These are phyloP conservation scores for Aricia agestis DNA, from an alignment of 1,140 invertebrate genomes.

Conservation along the genomic window DNA sequence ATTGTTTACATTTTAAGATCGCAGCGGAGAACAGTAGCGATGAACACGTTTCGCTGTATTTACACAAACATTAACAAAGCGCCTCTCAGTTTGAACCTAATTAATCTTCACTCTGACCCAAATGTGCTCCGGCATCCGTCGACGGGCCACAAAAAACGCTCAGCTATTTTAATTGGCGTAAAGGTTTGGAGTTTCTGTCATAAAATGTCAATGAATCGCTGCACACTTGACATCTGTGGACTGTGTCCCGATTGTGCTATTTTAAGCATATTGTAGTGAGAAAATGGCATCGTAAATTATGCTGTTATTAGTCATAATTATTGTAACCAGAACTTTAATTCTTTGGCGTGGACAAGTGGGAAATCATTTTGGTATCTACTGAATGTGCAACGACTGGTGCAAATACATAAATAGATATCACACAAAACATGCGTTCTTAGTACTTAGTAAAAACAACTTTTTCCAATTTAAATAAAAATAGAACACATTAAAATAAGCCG, in stretches of 20 bases:
- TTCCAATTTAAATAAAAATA: not conserved
- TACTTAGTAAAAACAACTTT: not conserved
- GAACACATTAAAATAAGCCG: not conserved
- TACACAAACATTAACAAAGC: constrained; percentile 54
- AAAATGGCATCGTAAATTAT: not conserved
- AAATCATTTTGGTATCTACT: too few relatives aligned
- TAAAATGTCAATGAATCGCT: constrained; percentile 57
- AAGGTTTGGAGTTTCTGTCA: constrained; percentile 53
- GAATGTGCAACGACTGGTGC: too few relatives aligned
- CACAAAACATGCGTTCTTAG: too few relatives aligned
- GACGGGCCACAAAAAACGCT: constrained; percentile 55
- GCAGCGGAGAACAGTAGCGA: constrained; percentile 46
- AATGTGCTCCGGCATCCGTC: constrained; percentile 61
- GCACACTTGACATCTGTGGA: constrained; percentile 48
- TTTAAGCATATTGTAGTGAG: constrained; percentile 25
- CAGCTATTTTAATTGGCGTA: constrained; percentile 73
- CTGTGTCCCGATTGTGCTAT: constrained; percentile 27
- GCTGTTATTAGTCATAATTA: not conserved
- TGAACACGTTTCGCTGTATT: constrained; percentile 59
- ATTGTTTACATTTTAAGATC: constrained; percentile 56
- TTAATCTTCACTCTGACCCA: constrained; percentile 59
- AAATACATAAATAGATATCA: too few relatives aligned
- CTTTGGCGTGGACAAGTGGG: not conserved
- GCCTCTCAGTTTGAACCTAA: constrained; percentile 54
- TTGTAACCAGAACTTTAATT: too few relatives aligned